Evolutionary conservation across 2,888 invertebrate genomes (phyloP), one percentile per base, ranked within the genome.

Genomic region (Drosophila mayaguana): DNA sequence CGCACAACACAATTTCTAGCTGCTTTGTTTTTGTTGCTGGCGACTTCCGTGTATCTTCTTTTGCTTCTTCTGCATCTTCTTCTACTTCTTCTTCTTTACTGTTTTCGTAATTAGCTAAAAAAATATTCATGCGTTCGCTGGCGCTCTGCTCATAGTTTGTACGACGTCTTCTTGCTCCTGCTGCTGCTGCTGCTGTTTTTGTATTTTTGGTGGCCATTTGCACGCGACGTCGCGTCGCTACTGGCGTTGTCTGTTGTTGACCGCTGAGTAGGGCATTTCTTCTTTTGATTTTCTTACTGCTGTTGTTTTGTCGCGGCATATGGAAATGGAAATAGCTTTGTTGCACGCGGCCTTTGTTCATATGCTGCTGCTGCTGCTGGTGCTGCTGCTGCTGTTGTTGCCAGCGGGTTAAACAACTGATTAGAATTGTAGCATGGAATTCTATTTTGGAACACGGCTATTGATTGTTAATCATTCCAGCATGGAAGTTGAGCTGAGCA

Each of bases 71-170:
- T 68, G n/a, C n/a, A n/a, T 69, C 4, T 36, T 2, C 38, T 61
- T n/a, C 16, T n/a, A n/a, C n/a, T 28, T 48, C 48, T 32, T 50
- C 18, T 32, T 2, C 28, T 22, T 63, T 61, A 32, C 53, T 76
- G 55, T 55, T 60, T 46, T 75, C 75, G 81, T 78, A 84, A 84
- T 84, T 90, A 88, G 87, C 81, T 90, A 70, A 90, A 90, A 83
- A 83, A 86, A 83, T 82, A 76, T 83, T 76, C 56, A 53, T 66
- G 72, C 54, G 54, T 77, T 61, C 55, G 69, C 63, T 43, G 7
- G 12, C 14, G 32, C 51, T 59, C 64, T 28, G 42, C 46, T 20
- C 50, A 32, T 36, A 53, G 42, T 32, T 76, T 54, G 57, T 65
- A n/a, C 28, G 18, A 5, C 54, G 25, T 16, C 22, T 36, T 34